Evolutionary conservation across 1,140 invertebrate species (phyloP).

Genomic region (Sitophilus oryzae): DNA sequence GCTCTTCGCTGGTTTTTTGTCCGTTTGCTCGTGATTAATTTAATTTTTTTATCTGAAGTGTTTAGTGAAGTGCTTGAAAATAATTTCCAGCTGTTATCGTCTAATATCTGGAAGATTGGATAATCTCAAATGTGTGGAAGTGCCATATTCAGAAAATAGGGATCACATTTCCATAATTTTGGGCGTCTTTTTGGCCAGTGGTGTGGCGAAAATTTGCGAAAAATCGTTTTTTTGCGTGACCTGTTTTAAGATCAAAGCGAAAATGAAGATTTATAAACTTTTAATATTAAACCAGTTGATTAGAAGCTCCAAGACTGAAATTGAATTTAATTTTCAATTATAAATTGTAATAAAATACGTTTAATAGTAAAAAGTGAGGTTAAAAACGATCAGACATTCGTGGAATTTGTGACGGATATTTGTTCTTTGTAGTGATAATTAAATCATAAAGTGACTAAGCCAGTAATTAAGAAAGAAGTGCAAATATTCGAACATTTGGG

Average conservation of each 20-base stretch:
- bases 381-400: conserved; percentile 22
- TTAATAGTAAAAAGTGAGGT: conserved; percentile 29
- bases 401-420: conserved; percentile 23
- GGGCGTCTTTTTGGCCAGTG: too few species aligned
- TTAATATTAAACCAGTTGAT: conserved; percentile 35
- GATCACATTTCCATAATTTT: too few species aligned
- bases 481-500: neutral
- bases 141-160: too few species aligned
- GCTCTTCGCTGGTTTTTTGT: too few species aligned
- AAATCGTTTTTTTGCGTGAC: conserved; percentile 1
- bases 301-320: conserved; percentile 39
- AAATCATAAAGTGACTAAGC: conserved; percentile 5
- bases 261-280: conserved; percentile 41
- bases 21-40: too few species aligned
- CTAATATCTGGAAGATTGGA: too few species aligned
- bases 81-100: too few species aligned
- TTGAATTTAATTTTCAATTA: conserved; percentile 23
- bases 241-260: conserved; percentile 6
- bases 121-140: too few species aligned
- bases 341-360: conserved; percentile 21
- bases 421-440: conserved; percentile 2
- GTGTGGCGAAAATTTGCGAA: conserved; percentile 8
- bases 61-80: too few species aligned
- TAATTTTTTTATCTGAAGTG: too few species aligned
- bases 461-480: neutral